Evolutionary conservation across 2,888 invertebrate species (phyloP), one percentile per base, ranked within the genome.

Genomic region (Tenthredo scrophulariae): DNA sequence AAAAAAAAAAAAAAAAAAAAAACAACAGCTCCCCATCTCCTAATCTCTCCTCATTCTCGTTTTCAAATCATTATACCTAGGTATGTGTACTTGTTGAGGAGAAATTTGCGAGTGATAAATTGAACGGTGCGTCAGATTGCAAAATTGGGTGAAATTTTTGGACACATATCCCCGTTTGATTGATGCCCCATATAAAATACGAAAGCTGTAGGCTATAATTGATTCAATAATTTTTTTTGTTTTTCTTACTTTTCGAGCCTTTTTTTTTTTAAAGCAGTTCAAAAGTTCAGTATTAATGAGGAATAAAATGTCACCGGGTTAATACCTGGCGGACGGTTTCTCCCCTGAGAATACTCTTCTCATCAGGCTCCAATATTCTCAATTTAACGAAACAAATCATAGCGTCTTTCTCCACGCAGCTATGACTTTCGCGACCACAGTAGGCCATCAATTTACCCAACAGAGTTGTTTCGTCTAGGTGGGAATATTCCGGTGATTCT

Each of bases 341-440:
- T 1, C 98, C 98, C 86, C 98, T 95, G 84, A 98, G 94, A 46
- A 96, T 96, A 85, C 97, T 97, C 87, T 97, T 96, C 86, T 97
- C 97, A 91, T 98, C 98, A 0, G 98, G 97, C 91, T 98, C 98
- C 86, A 98, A 94, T 92, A 98, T 98, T 82, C 98, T 95, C 85
- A 98, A 93, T 92, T 98, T 98, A 13, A 98, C 98, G 91, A 98
- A 98, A 90, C 97, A 96, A 89, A 98, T 98, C 98, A 98, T 98
- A 2, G 98, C 98, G 3, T 98, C 97, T 92, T 98, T 98, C 93
- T 98, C 98, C 4, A 98, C 98, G 91, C 97, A 97, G 50, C 98
- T 98, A 93, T 98, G 98, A 40, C 98, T 97, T 93, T 98, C 98
- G 91, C 97, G 97, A 50, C 97, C 97, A 93, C 97, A 98, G 92